Conservation (phyloP, 92 coral and sea anemone genomes). For the Galaxea fascicularis region DNA sequence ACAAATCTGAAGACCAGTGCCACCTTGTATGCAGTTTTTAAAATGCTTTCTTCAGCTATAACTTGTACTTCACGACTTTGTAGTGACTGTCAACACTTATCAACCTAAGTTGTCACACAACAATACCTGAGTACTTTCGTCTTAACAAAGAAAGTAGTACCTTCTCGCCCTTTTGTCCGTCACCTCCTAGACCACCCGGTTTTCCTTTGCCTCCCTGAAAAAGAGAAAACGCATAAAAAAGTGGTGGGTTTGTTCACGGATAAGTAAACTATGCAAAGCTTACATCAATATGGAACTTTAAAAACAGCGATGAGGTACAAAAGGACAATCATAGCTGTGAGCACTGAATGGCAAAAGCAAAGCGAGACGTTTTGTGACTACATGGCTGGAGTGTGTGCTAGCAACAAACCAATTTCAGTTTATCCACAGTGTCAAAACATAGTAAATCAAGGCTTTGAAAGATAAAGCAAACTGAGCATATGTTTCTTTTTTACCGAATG, state of each 20-base stretch:
- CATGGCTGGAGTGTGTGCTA: too few species aligned
- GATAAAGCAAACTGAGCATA: neutral
- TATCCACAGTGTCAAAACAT: neutral
- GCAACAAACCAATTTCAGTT: too few species aligned
- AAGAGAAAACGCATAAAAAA: neutral
- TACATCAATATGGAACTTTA: too few species aligned
- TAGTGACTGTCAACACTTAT: neutral
- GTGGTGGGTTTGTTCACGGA: neutral
- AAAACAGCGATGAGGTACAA: too few species aligned
- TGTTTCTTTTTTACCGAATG: slow-evolving; percentile 26
- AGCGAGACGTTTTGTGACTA: too few species aligned
- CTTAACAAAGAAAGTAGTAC: slow-evolving; percentile 1
- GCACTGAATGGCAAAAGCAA: too few species aligned
- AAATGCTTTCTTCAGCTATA: neutral
- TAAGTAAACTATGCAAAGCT: too few species aligned
- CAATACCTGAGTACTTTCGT: neutral
- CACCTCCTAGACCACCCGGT: slow-evolving; percentile 37
- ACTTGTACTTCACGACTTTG: neutral
- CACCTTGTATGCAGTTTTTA: neutral
- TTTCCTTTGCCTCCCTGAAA: slow-evolving; percentile 49
- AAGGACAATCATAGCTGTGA: too few species aligned
- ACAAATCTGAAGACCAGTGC: neutral
- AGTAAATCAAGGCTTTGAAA: neutral
- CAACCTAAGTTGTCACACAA: neutral
- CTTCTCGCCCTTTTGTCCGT: slow-evolving; percentile 48